Evolutionary conservation across 2,888 invertebrate genomes (phyloP), one percentile per base, ranked within the genome.

Genomic region (Oxystoma pomonae): DNA sequence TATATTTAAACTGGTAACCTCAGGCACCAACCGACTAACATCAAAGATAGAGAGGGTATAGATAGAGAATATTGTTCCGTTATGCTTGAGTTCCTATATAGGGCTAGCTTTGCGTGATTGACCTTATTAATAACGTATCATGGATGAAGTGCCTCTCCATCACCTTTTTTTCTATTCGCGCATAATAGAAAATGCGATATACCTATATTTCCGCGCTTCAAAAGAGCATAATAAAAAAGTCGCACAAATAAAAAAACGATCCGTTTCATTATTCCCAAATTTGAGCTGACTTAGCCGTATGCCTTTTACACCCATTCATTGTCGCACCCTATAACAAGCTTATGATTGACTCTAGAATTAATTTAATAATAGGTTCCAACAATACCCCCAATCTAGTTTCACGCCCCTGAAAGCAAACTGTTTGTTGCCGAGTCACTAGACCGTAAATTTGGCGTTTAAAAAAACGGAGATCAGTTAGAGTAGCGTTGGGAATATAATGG

Each of bases 301-400:
- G 35, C 5, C 35, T 35, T 35, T 35, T 35, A 35, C 35, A 35
- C 35, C 35, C 35, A 35, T 35, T 35, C 35, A 35, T 53, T 53
- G 53, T 19, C 53, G 17, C 53, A 9, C 19, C 5, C 71, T 70
- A 69, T 71, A 74, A 73, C 70, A 65, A 73, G 72, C 66, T 67
- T 68, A 70, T 75, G 75, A 75, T 75, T 75, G 75, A 75, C 75
- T 75, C 69, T 68, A 73, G 74, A 75, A 75, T 74, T 75, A 75
- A 75, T 75, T 75, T 73, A 72, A 75, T 75, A 75, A 75, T 74
- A 68, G 74, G 68, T 64, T 68, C 63, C 71, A 69, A 75, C 75
- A 75, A 75, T 75, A 67, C 70, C 67, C 65, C 67, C 74, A 75
- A 75, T 75, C 75, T 75, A 73, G 75, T 74, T 75, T 75, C 74